Evolutionary conservation across 2,888 invertebrate species (phyloP).

Genomic region (Diabrotica balteata): DNA sequence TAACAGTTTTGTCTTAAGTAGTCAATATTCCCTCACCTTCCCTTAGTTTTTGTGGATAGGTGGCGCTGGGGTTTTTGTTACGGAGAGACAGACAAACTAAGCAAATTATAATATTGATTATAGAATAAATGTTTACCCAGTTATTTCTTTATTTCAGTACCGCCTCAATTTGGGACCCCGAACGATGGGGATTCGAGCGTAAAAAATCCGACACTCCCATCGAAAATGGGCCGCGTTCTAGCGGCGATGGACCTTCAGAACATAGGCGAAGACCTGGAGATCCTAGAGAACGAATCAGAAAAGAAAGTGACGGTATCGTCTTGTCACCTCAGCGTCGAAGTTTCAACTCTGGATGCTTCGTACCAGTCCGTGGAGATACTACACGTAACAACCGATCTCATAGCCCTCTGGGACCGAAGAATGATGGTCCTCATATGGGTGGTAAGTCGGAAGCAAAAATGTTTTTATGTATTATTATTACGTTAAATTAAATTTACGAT

Average conservation of each 20-base stretch:
- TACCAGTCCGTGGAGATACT: slow-evolving; percentile 61
- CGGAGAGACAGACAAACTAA: no score
- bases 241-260: slow-evolving; percentile 37
- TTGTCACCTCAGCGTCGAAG: slow-evolving; percentile 86
- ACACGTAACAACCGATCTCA: slow-evolving; percentile 44
- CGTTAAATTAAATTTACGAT: no score
- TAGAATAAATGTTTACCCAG: no score
- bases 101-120: no score
- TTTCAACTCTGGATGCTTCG: slow-evolving; percentile 87
- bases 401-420: slow-evolving; percentile 48
- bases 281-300: slow-evolving; percentile 79
- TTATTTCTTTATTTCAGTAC: slow-evolving; percentile 35
- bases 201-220: slow-evolving; percentile 70
- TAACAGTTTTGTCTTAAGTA: no score
- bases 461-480: no score
- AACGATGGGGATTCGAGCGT: slow-evolving; percentile 63
- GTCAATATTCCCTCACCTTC: no score
- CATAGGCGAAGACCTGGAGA: slow-evolving; percentile 67
- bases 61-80: no score
- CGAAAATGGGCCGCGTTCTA: slow-evolving; percentile 67
- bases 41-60: no score
- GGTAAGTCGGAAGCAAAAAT: not conserved
- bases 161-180: slow-evolving; percentile 46
- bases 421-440: slow-evolving; percentile 33
- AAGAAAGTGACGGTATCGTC: slow-evolving; percentile 84